A percentile compares a stretch with the other conserved stretches of the same genome.
These are phyloP conservation scores for Falco novaeseelandiae DNA, from an alignment of 2,797 vertebrate species.

Conservation along the genomic window DNA sequence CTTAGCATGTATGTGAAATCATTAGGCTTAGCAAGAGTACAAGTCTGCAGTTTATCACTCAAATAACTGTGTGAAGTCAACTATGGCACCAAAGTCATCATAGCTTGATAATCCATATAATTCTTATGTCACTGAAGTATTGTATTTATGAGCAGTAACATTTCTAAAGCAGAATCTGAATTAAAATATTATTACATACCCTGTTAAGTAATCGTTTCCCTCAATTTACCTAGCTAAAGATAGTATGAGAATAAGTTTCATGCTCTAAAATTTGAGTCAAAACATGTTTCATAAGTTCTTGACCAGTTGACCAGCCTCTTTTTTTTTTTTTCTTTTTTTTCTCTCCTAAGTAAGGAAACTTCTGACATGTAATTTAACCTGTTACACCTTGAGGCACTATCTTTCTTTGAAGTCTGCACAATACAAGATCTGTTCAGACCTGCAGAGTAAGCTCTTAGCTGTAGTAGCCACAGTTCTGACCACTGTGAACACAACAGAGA, in stretches of 20 bases:
- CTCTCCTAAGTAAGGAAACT: neutral
- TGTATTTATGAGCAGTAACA: neutral
- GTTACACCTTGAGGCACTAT: neutral
- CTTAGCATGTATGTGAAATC: too few relatives aligned
- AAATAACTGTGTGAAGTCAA: neutral
- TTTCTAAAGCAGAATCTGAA: neutral
- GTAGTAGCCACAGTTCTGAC: neutral
- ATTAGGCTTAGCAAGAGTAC: neutral
- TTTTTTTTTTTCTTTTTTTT: neutral
- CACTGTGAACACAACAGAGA: neutral
- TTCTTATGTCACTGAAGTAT: neutral
- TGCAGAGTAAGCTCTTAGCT: neutral
- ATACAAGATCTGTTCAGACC: conserved; percentile 27
- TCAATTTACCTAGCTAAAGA: neutral
- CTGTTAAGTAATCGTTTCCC: neutral
- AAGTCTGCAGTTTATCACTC: neutral
- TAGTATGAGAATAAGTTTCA: neutral
- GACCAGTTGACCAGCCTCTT: neutral
- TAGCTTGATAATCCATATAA: neutral
- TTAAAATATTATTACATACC: neutral
- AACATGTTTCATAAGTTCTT: neutral
- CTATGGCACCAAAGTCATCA: neutral
- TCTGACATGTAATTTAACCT: conserved; percentile 34
- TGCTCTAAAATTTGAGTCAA: neutral
- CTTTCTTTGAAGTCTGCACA: conserved; percentile 56